Evolutionary conservation across 2,113 vertebrate genomes (phyloP).

Genomic region (Aplodontia rufa): DNA sequence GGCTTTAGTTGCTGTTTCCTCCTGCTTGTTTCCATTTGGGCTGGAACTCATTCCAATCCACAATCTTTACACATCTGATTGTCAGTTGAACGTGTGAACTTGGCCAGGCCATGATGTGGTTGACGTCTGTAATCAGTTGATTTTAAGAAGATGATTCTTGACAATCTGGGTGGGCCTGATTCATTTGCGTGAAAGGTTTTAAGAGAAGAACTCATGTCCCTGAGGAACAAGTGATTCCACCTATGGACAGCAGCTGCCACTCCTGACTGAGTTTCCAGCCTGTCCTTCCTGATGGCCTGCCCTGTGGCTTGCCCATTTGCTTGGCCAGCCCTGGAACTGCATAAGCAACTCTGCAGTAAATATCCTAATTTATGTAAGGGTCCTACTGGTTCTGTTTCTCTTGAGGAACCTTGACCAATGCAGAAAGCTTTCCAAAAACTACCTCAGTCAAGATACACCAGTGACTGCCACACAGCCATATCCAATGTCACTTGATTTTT

Average conservation of each 20-base stretch:
- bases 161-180: background rate
- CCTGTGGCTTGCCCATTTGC: too few species aligned
- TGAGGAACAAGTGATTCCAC: background rate
- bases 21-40: background rate
- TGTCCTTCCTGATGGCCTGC: background rate
- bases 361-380: background rate
- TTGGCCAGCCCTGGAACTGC: too few species aligned
- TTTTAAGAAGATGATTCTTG: background rate
- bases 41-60: background rate
- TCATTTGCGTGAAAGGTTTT: background rate
- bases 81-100: background rate
- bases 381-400: background rate
- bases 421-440: background rate
- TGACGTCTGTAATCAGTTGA: background rate
- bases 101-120: too few species aligned
- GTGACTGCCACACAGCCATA: background rate
- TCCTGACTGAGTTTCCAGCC: background rate
- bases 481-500: background rate
- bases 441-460: background rate
- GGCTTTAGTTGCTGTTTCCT: background rate
- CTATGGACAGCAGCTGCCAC: rapidly evolving
- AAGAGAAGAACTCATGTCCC: background rate
- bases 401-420: background rate
- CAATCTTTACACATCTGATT: background rate
- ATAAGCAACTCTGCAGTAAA: background rate